A percentile compares a stretch with the other conserved stretches of the same genome.
Evolutionary conservation across 2,888 invertebrate species (phyloP).

Genomic region (Coelogynopora nodosa): DNA sequence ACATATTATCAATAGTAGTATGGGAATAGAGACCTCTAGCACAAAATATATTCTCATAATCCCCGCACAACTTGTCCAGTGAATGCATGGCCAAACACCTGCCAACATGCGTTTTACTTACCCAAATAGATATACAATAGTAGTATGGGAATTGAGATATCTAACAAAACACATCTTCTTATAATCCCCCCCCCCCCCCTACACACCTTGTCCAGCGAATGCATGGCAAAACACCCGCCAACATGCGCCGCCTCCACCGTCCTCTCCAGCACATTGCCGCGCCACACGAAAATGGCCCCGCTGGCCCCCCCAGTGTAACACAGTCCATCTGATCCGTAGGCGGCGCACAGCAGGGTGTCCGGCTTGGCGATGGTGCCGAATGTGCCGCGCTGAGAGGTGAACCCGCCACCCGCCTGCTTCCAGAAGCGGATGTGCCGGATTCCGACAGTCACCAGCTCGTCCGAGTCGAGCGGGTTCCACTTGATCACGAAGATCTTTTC

Average conservation of each 20-base stretch:
- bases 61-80: conserved; percentile 59
- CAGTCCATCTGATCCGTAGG: conserved; percentile 58
- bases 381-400: conserved; percentile 60
- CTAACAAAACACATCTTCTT: conserved; percentile 22
- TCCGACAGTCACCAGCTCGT: conserved; percentile 61
- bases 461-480: conserved; percentile 61
- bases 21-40: not conserved
- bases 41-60: conserved; percentile 17
- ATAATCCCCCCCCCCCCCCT: too few species aligned
- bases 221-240: conserved; percentile 62
- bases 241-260: conserved; percentile 62
- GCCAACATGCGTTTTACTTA: conserved; percentile 62
- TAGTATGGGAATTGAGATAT: too few species aligned
- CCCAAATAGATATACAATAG: too few species aligned
- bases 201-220: conserved; percentile 60
- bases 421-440: conserved; percentile 64
- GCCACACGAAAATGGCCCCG: conserved; percentile 61
- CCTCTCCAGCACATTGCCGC: conserved; percentile 55
- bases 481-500: conserved; percentile 63
- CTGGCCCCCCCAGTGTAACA: conserved; percentile 61
- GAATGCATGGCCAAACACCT: conserved; percentile 62
- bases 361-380: conserved; percentile 60
- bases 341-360: conserved; percentile 62
- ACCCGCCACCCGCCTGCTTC: conserved; percentile 62
- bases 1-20: too few species aligned